Evolutionary conservation across 2,113 vertebrate genomes (phyloP).

Genomic region (Rallus limicola): DNA sequence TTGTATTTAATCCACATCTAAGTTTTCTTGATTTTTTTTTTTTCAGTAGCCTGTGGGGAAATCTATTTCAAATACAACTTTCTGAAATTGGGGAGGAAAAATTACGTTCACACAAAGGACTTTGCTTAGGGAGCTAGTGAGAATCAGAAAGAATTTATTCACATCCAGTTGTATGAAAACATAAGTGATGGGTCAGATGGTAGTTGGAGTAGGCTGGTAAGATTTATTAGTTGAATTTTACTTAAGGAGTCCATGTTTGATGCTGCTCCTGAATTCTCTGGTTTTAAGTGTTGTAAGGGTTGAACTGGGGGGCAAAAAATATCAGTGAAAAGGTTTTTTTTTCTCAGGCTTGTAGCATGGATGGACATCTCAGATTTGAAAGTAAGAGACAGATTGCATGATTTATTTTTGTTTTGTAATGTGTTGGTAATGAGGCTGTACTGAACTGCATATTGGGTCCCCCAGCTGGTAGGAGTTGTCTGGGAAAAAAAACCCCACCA

Average conservation of each 20-base stretch:
- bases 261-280: background rate
- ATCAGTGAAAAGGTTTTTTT: background rate
- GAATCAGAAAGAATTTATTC: background rate
- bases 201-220: constrained; percentile 12
- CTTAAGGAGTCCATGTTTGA: background rate
- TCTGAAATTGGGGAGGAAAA: background rate
- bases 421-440: background rate
- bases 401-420: background rate
- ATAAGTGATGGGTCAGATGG: background rate
- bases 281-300: background rate
- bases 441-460: background rate
- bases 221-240: background rate
- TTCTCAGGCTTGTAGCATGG: background rate
- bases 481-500: background rate
- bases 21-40: background rate
- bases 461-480: background rate
- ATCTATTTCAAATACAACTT: background rate
- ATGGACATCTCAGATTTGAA: background rate
- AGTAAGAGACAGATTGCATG: background rate
- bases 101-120: background rate
- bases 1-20: background rate
- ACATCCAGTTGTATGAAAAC: background rate
- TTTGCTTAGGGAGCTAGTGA: background rate
- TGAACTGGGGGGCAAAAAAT: background rate
- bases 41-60: background rate